These are phyloP conservation scores for Ectropis grisescens DNA, from an alignment of 1,140 invertebrate genomes.

Conservation along the genomic window DNA sequence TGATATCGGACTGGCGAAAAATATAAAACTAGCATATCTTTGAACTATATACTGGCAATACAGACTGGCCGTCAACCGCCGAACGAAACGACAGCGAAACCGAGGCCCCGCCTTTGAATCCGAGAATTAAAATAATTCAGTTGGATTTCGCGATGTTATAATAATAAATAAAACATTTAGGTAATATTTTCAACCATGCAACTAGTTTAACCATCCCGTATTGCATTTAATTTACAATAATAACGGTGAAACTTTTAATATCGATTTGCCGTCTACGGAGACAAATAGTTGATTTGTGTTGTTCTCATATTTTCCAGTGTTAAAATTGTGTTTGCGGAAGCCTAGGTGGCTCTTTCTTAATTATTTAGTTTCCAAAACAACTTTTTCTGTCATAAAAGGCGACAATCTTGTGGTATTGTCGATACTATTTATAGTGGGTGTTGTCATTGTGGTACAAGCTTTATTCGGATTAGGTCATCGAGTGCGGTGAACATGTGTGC, in stretches of 20 bases:
- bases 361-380: slow-evolving; percentile 13
- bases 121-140: slow-evolving; percentile 47
- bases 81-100: slow-evolving; percentile 41
- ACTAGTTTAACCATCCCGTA: slow-evolving; percentile 1
- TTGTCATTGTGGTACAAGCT: slow-evolving; percentile 57
- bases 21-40: too few relatives aligned
- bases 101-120: slow-evolving; percentile 61
- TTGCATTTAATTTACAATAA: neutral
- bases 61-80: slow-evolving; percentile 31
- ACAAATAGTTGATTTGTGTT: slow-evolving; percentile 36
- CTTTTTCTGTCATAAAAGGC: slow-evolving; percentile 29
- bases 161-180: slow-evolving; percentile 45
- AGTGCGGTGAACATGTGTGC: slow-evolving; percentile 61
- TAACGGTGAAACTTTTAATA: slow-evolving; percentile 26
- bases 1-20: too few relatives aligned
- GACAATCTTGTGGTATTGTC: slow-evolving; percentile 26
- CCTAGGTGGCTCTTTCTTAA: slow-evolving; percentile 17
- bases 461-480: slow-evolving; percentile 66
- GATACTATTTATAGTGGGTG: slow-evolving; percentile 66
- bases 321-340: slow-evolving; percentile 23
- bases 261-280: slow-evolving; percentile 44
- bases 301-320: slow-evolving; percentile 22
- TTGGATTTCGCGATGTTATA: slow-evolving; percentile 52
- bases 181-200: slow-evolving; percentile 22
- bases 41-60: too few relatives aligned